These are phyloP conservation scores for Paradisaea rubra DNA, from an alignment of 2,113 vertebrate genomes.

Conservation along the genomic window DNA sequence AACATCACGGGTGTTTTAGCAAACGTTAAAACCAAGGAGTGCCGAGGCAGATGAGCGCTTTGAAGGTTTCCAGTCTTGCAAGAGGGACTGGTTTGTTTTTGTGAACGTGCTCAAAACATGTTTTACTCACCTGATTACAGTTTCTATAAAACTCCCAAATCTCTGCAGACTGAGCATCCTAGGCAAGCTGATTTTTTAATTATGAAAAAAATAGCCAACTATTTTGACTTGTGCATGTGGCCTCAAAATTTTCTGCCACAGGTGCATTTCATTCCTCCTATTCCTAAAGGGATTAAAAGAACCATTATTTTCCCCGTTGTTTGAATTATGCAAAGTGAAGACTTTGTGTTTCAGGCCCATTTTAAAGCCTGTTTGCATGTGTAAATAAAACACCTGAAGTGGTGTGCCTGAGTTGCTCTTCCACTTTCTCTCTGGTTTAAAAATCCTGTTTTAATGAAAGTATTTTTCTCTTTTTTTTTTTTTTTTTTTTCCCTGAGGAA, in stretches of 20 bases:
- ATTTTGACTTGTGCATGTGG: background rate
- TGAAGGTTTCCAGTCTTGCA: background rate
- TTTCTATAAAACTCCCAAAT: accelerated
- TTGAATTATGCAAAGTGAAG: background rate
- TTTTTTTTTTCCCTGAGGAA: background rate
- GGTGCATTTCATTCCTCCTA: accelerated
- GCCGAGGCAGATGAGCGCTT: background rate
- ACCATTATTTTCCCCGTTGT: accelerated
- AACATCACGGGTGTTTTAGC: accelerated
- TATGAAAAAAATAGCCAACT: background rate
- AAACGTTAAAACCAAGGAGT: accelerated
- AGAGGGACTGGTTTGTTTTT: background rate
- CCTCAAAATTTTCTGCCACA: background rate
- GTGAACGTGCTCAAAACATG: background rate
- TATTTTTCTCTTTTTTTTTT: background rate
- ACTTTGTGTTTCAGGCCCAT: background rate
- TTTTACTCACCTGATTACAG: background rate
- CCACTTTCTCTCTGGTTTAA: background rate
- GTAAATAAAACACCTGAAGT: background rate
- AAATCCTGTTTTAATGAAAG: background rate
- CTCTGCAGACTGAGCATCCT: background rate
- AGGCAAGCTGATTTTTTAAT: background rate
- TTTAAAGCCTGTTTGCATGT: background rate
- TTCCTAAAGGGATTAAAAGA: background rate
- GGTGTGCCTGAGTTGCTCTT: background rate